A percentile compares a stretch with the other conserved stretches of the same genome.
Evolutionary conservation across 1,140 invertebrate genomes (phyloP).

Genomic region (Drosophila carrolli): DNA sequence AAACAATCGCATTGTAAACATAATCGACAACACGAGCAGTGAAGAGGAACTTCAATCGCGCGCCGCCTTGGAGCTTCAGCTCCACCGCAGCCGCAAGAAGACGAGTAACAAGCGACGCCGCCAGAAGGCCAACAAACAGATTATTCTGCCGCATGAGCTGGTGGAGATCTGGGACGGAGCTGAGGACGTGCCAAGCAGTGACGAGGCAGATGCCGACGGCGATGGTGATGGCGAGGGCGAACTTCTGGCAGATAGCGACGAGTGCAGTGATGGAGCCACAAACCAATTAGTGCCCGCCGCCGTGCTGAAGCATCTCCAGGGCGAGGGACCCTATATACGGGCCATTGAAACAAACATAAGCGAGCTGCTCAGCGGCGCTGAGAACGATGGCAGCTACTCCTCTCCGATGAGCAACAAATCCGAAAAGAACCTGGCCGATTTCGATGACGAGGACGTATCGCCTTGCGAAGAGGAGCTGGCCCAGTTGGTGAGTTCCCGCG

Average conservation of each 20-base stretch:
- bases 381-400: slow-evolving; percentile 90
- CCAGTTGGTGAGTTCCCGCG: slow-evolving; percentile 70
- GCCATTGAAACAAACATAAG: slow-evolving; percentile 85
- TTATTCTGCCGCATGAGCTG: slow-evolving; percentile 74
- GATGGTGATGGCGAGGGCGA: slow-evolving; percentile 77
- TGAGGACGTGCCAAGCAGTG: slow-evolving; percentile 77
- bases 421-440: slow-evolving; percentile 97
- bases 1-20: slow-evolving; percentile 81
- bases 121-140: slow-evolving; percentile 74
- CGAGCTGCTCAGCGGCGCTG: slow-evolving; percentile 89
- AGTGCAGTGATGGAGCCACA: slow-evolving; percentile 76
- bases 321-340: slow-evolving; percentile 80
- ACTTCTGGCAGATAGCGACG: slow-evolving; percentile 78
- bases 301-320: slow-evolving; percentile 76
- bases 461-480: slow-evolving; percentile 93
- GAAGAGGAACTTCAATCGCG: slow-evolving; percentile 76
- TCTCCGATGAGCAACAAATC: slow-evolving; percentile 96
- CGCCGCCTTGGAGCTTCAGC: slow-evolving; percentile 54
- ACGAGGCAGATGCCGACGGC: slow-evolving; percentile 69
- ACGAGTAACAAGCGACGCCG: slow-evolving; percentile 76
- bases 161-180: slow-evolving; percentile 83
- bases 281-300: slow-evolving; percentile 71
- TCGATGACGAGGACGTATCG: slow-evolving; percentile 96
- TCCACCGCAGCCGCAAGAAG: slow-evolving; percentile 68
- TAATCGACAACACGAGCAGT: slow-evolving; percentile 83